phyloP scores from a whole-genome alignment of 2,797 vertebrate genomes.

The Psittacula derbiana region DNA sequence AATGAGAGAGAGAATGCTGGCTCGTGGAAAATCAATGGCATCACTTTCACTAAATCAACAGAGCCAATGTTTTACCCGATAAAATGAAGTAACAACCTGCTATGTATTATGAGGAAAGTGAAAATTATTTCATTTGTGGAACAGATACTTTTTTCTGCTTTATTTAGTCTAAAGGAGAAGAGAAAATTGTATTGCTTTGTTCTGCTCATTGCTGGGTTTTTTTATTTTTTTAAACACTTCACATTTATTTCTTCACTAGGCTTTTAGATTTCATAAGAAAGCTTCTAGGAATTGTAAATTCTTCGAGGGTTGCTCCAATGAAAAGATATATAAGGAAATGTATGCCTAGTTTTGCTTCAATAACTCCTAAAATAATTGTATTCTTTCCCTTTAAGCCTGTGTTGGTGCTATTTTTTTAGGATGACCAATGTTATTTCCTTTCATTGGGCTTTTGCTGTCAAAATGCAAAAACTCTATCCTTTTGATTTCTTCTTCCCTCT shows the following conservation, averaged over 20 bases:
- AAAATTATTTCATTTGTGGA: not conserved
- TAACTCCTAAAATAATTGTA: not conserved
- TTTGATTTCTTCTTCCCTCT: not conserved
- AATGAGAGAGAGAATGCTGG: not conserved
- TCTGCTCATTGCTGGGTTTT: not conserved
- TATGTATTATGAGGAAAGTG: not conserved
- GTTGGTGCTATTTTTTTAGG: not conserved
- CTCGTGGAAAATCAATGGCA: not conserved
- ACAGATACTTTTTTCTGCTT: not conserved
- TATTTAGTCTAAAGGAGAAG: not conserved
- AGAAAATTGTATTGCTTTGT: not conserved
- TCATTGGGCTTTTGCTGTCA: not conserved
- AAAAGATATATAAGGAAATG: not conserved
- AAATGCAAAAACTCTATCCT: not conserved
- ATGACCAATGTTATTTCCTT: not conserved
- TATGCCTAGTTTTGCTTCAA: not conserved
- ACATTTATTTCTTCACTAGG: not conserved
- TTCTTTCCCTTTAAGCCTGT: not conserved
- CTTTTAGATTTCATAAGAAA: not conserved
- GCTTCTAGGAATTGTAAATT: not conserved
- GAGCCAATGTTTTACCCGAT: not conserved
- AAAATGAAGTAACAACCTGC: not conserved
- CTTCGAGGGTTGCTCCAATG: not conserved
- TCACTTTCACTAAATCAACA: not conserved
- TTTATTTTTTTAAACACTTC: not conserved